phyloP scores from a whole-genome alignment of 2,113 vertebrate genomes.

The Calidris pygmaea region DNA sequence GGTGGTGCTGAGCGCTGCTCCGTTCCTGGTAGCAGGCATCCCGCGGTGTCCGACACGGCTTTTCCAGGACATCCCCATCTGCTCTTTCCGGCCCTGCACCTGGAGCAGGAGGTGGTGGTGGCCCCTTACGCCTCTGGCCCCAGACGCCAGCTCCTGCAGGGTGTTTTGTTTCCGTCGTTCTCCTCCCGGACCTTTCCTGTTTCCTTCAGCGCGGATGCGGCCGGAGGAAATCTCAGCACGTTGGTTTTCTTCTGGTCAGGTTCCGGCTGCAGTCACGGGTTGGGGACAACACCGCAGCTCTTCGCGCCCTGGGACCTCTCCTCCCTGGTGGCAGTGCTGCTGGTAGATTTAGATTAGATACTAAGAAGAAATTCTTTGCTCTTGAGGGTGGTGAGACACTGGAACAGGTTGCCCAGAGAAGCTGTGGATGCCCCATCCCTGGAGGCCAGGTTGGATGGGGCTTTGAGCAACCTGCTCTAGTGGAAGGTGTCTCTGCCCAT shows the following conservation, averaged over 20 bases:
- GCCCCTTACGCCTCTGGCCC: not conserved
- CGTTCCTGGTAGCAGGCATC: fast-evolving
- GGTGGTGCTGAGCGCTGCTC: not conserved
- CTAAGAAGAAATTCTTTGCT: not conserved
- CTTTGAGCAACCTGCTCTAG: not conserved
- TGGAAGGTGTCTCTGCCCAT: not conserved
- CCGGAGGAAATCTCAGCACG: not conserved
- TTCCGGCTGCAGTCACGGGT: not conserved
- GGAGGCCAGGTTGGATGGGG: not conserved
- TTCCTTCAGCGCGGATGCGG: not conserved
- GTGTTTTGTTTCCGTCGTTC: not conserved
- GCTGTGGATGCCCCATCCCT: not conserved
- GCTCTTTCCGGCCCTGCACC: not conserved
- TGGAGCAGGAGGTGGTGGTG: not conserved
- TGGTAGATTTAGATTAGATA: not conserved
- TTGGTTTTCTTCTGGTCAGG: not conserved
- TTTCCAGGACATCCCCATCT: not conserved
- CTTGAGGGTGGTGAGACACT: not conserved
- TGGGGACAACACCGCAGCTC: not conserved
- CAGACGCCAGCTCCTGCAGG: not conserved
- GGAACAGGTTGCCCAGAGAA: not conserved
- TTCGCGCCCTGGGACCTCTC: not conserved
- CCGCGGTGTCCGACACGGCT: fast-evolving
- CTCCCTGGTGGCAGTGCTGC: not conserved
- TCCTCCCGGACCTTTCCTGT: not conserved